A percentile compares a stretch with the other conserved stretches of the same genome.
Conservation (phyloP, 2,113 vertebrate species). For the Empidonax traillii region DNA sequence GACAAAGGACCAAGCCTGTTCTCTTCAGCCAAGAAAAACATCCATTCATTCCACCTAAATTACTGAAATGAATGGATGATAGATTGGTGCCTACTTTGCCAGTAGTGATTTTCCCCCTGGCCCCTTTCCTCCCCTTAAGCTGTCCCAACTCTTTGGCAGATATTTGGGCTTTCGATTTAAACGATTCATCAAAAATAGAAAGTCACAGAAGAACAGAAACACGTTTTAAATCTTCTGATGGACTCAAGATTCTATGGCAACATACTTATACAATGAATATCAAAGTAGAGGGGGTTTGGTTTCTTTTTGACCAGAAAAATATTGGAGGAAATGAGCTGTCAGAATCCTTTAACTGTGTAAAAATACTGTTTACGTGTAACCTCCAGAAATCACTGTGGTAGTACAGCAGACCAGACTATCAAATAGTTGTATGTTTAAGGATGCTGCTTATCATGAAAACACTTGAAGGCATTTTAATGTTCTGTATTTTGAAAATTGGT, state of each 20-base stretch:
- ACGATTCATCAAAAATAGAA: background rate
- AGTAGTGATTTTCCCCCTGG: background rate
- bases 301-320: conserved; percentile 8
- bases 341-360: background rate
- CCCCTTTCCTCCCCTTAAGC: background rate
- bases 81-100: conserved; percentile 10
- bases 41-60: background rate
- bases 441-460: background rate
- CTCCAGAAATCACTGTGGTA: conserved; percentile 7
- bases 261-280: background rate
- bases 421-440: background rate
- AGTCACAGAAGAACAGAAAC: background rate
- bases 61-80: background rate
- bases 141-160: background rate
- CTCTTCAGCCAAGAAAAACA: conserved; percentile 7
- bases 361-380: background rate
- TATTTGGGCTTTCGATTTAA: background rate
- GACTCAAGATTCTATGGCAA: background rate
- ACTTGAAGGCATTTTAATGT: conserved; percentile 34
- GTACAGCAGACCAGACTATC: background rate
- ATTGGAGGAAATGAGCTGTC: background rate
- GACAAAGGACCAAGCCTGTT: background rate
- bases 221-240: background rate
- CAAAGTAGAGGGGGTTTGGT: background rate
- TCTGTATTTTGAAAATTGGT: background rate